Conservation (phyloP, 2,113 vertebrate species). For the Dasyornis broadbenti region DNA sequence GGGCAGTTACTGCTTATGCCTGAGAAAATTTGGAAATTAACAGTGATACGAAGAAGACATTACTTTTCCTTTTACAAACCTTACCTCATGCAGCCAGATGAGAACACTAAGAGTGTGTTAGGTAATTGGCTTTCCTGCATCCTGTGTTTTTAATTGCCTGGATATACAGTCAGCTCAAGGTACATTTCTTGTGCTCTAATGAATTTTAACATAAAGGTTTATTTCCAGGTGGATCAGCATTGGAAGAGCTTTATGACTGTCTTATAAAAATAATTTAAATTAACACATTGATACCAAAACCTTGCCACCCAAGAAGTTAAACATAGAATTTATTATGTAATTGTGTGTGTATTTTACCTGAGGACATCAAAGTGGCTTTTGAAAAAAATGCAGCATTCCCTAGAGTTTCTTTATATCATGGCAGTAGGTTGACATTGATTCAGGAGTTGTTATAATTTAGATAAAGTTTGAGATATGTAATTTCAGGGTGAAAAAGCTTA, state of each 20-base stretch:
- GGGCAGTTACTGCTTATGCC: neutral
- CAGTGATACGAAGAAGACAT: neutral
- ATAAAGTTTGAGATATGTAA: neutral
- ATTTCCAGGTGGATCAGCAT: slow-evolving; percentile 10
- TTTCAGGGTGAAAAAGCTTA: neutral
- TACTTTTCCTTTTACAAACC: slow-evolving; percentile 14
- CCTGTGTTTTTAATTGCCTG: slow-evolving; percentile 35
- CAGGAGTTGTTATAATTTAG: neutral
- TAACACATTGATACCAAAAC: neutral
- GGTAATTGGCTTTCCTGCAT: slow-evolving; percentile 42
- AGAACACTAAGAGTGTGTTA: neutral
- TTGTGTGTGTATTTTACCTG: neutral
- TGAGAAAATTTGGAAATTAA: slow-evolving; percentile 29
- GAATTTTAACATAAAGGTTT: slow-evolving; percentile 39
- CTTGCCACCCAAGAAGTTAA: slow-evolving; percentile 23
- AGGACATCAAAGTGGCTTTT: neutral
- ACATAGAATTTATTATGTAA: neutral
- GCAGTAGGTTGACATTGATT: neutral
- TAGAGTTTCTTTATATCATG: neutral
- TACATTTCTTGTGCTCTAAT: slow-evolving; percentile 34
- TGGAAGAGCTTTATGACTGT: slow-evolving; percentile 15
- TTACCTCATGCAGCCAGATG: slow-evolving; percentile 19
- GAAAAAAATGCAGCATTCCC: neutral
- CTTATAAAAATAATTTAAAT: slow-evolving; percentile 39
- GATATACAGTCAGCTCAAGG: slow-evolving; percentile 23